Evolutionary conservation across 2,113 vertebrate species (phyloP).

Genomic region (Lanius collurio): DNA sequence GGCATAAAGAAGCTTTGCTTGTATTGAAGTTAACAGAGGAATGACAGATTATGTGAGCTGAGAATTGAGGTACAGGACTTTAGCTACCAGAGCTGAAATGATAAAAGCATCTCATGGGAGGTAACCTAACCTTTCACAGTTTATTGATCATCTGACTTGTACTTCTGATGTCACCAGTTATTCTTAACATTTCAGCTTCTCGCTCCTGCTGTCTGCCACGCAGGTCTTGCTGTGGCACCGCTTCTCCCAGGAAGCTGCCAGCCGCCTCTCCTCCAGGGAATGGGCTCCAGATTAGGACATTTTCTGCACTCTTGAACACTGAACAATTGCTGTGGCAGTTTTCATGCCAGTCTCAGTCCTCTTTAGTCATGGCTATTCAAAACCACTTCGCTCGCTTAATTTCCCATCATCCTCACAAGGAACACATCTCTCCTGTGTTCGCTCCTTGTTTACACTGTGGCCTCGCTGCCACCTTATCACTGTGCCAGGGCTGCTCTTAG

Average conservation of each 20-base stretch:
- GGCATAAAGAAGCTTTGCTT: neutral
- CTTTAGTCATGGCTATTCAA: neutral
- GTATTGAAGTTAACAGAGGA: neutral
- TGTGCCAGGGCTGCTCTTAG: neutral
- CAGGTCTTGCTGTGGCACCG: neutral
- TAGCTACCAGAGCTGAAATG: neutral
- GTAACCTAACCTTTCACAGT: conserved; percentile 2
- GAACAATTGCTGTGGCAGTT: neutral
- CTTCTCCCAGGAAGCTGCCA: neutral
- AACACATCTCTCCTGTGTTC: neutral
- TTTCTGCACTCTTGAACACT: neutral
- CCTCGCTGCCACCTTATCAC: neutral
- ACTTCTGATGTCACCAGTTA: neutral
- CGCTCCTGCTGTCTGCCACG: accelerated
- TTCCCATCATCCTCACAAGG: neutral
- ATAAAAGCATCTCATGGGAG: conserved; percentile 4
- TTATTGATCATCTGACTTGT: conserved; percentile 18
- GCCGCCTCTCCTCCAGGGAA: neutral
- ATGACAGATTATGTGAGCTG: neutral
- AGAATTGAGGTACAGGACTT: neutral
- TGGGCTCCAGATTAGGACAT: neutral
- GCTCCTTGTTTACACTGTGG: neutral
- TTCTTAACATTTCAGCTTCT: neutral
- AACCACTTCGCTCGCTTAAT: neutral
- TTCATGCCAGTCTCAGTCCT: neutral